Conservation (phyloP, 2,888 invertebrate species). For the Diplolepis rosae region DNA sequence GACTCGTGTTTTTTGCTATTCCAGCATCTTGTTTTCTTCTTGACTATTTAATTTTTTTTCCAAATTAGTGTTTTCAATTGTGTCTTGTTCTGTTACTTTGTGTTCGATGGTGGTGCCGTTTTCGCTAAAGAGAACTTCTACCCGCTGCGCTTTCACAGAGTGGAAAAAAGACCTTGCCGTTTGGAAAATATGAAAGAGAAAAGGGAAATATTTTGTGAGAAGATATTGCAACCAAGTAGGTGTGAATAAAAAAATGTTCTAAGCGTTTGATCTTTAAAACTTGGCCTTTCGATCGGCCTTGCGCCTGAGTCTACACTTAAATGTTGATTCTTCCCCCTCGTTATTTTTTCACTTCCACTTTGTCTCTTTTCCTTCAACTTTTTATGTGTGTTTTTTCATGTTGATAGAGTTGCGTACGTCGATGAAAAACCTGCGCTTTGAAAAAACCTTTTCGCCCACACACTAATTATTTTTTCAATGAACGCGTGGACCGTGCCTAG, state of each 20-base stretch:
- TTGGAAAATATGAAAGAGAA: background rate
- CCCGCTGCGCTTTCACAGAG: background rate
- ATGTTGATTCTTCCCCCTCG: background rate
- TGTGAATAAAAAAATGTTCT: background rate
- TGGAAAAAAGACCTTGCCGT: background rate
- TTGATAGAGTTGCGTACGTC: background rate
- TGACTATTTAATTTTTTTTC: background rate
- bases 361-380: background rate
- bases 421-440: slow-evolving; percentile 3
- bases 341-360: background rate
- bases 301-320: background rate
- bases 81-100: background rate
- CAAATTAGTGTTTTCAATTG: background rate
- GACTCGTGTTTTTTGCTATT: slow-evolving; percentile 35
- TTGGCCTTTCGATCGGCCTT: background rate
- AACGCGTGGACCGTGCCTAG: slow-evolving; percentile 44
- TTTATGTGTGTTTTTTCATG: background rate
- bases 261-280: background rate
- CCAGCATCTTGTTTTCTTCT: background rate
- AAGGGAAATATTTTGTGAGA: background rate
- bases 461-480: slow-evolving; percentile 21
- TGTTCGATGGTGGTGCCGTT: background rate
- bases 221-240: background rate
- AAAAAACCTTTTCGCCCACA: slow-evolving; percentile 1
- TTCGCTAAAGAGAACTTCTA: background rate